Percentiles rank a stretch among this genome's conserved stretches.
Conservation (phyloP, 2,888 invertebrate species). For the Proisotoma minuta region DNA sequence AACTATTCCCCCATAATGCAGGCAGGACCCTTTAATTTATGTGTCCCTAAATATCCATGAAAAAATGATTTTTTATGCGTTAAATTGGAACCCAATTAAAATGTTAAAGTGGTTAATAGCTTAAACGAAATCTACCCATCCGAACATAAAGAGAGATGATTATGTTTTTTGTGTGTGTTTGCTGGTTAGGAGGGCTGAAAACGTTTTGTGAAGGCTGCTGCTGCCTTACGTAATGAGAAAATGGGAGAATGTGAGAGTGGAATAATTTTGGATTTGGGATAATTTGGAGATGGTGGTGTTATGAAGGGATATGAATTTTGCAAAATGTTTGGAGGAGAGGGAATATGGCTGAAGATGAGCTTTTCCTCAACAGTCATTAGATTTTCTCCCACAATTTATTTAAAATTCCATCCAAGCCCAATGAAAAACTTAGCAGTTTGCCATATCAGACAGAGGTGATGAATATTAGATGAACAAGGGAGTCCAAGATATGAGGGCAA, state of each 20-base stretch:
- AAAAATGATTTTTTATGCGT: neutral
- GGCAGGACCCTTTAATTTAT: neutral
- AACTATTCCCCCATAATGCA: neutral
- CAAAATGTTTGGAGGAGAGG: too few species aligned
- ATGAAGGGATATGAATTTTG: slow-evolving; percentile 46
- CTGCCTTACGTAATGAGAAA: too few species aligned
- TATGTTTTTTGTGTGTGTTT: too few species aligned
- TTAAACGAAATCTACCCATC: slow-evolving; percentile 1
- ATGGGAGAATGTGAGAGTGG: too few species aligned
- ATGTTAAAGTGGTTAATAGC: neutral
- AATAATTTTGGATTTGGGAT: too few species aligned
- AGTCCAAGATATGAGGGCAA: slow-evolving; percentile 39
- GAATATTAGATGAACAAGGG: slow-evolving; percentile 48
- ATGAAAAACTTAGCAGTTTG: slow-evolving; percentile 48
- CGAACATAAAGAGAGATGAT: slow-evolving; percentile 20
- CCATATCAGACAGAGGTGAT: slow-evolving; percentile 46
- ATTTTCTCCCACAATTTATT: slow-evolving; percentile 49
- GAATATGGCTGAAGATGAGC: too few species aligned
- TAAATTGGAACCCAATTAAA: neutral
- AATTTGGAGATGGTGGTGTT: slow-evolving; percentile 23
- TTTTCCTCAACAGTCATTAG: slow-evolving; percentile 48
- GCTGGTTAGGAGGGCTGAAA: too few species aligned
- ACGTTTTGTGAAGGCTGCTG: too few species aligned
- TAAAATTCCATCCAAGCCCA: slow-evolving; percentile 48
- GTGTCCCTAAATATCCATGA: neutral